Conservation (phyloP, 2,797 vertebrate genomes). For the Neoniphon sammara region DNA sequence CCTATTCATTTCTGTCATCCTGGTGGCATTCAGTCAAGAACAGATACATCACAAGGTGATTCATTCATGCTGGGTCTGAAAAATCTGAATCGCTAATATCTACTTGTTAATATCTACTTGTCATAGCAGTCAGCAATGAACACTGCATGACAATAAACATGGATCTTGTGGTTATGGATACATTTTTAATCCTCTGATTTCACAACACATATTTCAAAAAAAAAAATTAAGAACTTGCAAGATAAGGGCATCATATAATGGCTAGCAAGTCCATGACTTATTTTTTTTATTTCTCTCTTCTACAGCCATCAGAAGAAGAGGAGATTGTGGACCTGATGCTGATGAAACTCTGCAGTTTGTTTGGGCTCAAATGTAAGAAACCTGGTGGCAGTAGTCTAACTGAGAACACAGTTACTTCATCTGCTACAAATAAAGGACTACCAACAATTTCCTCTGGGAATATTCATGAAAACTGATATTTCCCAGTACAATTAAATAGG, state of each 20-base stretch:
- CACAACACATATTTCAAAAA: too few species aligned
- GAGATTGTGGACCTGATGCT: constrained; percentile 93
- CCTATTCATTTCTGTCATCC: constrained; percentile 96
- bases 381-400: constrained; percentile 42
- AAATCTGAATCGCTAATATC: constrained; percentile 12
- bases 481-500: neutral
- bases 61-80: constrained; percentile 4
- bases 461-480: constrained; percentile 33
- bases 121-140: neutral
- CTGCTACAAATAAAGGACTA: constrained; percentile 43
- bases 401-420: constrained; percentile 33
- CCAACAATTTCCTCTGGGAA: constrained; percentile 50
- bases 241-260: neutral
- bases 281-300: constrained; percentile 39
- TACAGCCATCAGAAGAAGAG: constrained; percentile 92
- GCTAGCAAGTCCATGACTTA: constrained; percentile 5
- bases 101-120: neutral
- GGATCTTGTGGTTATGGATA: neutral
- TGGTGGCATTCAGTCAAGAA: constrained; percentile 95
- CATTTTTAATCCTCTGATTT: neutral
- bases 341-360: constrained; percentile 89
- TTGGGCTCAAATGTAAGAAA: constrained; percentile 89
- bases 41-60: constrained; percentile 90
- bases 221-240: neutral
- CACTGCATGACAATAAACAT: too few species aligned